Conservation (phyloP, 2,113 vertebrate species). For the Sinocyclocheilus maitianheensis region DNA sequence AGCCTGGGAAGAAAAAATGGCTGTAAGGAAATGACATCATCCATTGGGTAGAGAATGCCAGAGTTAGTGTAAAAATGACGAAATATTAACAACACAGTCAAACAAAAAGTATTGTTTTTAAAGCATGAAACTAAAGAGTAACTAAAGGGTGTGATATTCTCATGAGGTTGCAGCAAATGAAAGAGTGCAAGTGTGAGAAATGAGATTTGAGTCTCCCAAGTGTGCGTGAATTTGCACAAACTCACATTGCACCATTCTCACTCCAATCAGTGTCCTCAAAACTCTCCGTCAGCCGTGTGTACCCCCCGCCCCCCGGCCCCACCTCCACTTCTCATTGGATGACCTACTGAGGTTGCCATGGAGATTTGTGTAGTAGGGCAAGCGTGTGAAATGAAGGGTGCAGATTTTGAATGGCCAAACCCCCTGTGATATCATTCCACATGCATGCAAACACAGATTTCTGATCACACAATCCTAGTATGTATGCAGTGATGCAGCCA, state of each 20-base stretch:
- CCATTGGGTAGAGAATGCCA: not conserved
- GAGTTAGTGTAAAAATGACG: not conserved
- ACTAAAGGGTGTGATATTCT: constrained; percentile 21
- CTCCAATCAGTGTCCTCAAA: constrained; percentile 57
- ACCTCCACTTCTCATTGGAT: constrained; percentile 78
- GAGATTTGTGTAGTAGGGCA: constrained; percentile 72
- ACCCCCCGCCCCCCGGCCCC: constrained; percentile 63
- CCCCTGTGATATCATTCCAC: constrained; percentile 36
- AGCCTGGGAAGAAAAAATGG: constrained; percentile 10
- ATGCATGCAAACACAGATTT: constrained; percentile 9
- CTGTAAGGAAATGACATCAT: constrained; percentile 44
- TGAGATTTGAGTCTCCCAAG: constrained; percentile 9
- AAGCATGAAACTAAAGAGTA: not conserved
- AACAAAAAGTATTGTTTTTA: not conserved
- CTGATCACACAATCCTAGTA: not conserved
- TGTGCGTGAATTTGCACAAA: constrained; percentile 23
- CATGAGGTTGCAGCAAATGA: constrained; percentile 27
- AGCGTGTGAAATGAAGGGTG: constrained; percentile 70
- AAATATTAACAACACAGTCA: not conserved
- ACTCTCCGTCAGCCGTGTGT: constrained; percentile 45
- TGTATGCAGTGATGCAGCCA: not conserved
- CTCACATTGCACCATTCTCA: constrained; percentile 57
- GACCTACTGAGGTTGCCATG: constrained; percentile 81
- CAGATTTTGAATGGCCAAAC: constrained; percentile 61
- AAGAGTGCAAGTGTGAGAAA: constrained; percentile 19